Evolutionary conservation across 2,888 invertebrate species (phyloP), one percentile per base, ranked within the genome.

Genomic region (Sphecodes monilicornis): DNA sequence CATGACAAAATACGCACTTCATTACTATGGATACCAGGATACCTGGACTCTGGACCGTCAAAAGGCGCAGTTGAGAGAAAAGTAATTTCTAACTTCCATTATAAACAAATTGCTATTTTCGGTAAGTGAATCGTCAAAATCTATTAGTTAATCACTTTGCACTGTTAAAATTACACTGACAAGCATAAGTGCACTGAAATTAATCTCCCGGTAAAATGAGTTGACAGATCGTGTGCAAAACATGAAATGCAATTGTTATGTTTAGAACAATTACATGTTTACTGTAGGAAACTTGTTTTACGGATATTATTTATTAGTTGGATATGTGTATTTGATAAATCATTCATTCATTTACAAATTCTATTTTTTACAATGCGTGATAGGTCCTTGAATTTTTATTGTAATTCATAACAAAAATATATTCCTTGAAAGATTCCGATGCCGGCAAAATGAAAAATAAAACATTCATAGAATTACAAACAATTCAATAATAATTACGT

Each of bases 161-260:
- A 32, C 46, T 64, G n/a, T 43, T 6, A 26, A 16, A 50, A 66
- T 36, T 66, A 66, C 11, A 29, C 0, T 0, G 16, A n/a, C 6
- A 64, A 29, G 46, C 36, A 2, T 26, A 74, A 79, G 54, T 79
- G 36, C 22, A 36, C 54, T 32, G 29, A n/a, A 46, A 46, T n/a
- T 16, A n/a, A 29, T 68, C 3, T 57, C 22, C 57, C 82, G 80
- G 76, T 22, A n/a, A 46, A 16, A 60, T 83, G 72, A 76, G 36
- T 57, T 32, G 46, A 22, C 46, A 50, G 16, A 64, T 57, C 6
- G 32, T 32, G 16, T 72, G 3, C 16, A 6, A 54, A 36, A 36
- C 1, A 13, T 39, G 18, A 36, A 54, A 26, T 22, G n/a, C 36
- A 66, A 64, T 43, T 64, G 13, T 41, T 43, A 64, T n/a, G 26